phyloP scores from a whole-genome alignment of 2,888 invertebrate species.

The Diloba caeruleocephala region DNA sequence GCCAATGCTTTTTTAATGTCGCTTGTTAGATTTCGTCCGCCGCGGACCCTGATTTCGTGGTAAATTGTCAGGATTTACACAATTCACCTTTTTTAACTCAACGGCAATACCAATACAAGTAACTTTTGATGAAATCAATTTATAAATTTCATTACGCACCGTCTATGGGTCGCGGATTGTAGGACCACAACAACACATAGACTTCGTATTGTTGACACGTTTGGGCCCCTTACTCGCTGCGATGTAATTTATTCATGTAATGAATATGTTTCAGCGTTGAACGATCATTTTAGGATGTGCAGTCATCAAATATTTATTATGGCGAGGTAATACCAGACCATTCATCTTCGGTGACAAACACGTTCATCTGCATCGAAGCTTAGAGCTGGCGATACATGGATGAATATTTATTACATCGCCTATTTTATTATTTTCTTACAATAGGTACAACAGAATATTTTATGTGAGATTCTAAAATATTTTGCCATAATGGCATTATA shows the following conservation, averaged over 20 bases:
- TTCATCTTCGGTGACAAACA: constrained; percentile 23
- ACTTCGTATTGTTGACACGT: neutral
- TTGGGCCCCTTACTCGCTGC: neutral
- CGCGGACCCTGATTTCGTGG: constrained; percentile 43
- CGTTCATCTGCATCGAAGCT: constrained; percentile 2
- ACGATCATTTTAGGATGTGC: constrained; percentile 1
- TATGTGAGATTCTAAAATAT: neutral
- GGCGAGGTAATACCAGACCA: constrained; percentile 2
- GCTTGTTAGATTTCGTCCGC: constrained; percentile 63
- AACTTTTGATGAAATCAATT: constrained; percentile 45
- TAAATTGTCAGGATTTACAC: constrained; percentile 59
- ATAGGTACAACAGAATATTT: neutral
- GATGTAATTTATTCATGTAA: neutral
- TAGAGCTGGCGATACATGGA: neutral
- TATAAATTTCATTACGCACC: constrained; percentile 21
- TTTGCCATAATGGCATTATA: too few relatives aligned
- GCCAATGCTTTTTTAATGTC: constrained; percentile 65
- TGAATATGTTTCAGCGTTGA: constrained; percentile 10
- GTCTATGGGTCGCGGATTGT: neutral
- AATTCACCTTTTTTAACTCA: constrained; percentile 51
- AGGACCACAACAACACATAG: neutral
- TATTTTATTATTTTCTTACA: neutral
- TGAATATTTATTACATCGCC: constrained; percentile 12
- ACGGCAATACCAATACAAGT: constrained; percentile 27
- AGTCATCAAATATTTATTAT: constrained; percentile 4